Base-by-base conservation (phyloP, 2,888 invertebrate species). In the Plagodis dolabraria region DNA sequence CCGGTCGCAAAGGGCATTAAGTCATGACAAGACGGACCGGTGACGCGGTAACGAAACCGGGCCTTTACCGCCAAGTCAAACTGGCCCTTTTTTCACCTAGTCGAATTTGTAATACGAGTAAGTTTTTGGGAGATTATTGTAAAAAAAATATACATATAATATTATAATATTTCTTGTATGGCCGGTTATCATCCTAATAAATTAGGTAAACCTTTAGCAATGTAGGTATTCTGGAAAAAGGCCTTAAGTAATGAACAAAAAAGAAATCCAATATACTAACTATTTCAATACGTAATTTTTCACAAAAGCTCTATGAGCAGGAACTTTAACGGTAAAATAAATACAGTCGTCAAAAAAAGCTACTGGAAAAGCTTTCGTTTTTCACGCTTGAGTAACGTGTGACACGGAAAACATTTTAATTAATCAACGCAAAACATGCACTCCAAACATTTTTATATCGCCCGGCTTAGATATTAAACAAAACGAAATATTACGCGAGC, bases 401-500 rank as follows among this genome's bases (percentile, higher is more conserved):
- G 49, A 45, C 49, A 46, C n/a, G 52, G 35, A 48, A 52, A 62
- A 58, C 65, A 45, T 68, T 62, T 65, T 62, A 65, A 68, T 64
- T 66, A 64, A 63, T 52, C 60, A 50, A 61, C 55, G 46, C 43
- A 33, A 53, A 60, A 57, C 53, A 61, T 61, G 61, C 47, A 54
- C 46, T 56, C 53, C 47, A 53, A 63, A 53, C 57, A 54, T 63
- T 69, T 60, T 61, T 53, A 64, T 65, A 58, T 42, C 60, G 48
- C 57, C 62, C 42, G 47, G 61, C 57, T 60, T 64, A 64, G 63
- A 67, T 53, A 53, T 59, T 63, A 61, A 65, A 59, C 65, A 65
- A 67, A 67, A 67, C 67, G 63, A 67, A 65, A 67, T 68, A 68
- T 59, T 56, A 53, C 62, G 56, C 61, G 58, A 60, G 53, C 60